Evolutionary conservation across 2,113 vertebrate species (phyloP).

Genomic region (Rhizomys pruinosus): DNA sequence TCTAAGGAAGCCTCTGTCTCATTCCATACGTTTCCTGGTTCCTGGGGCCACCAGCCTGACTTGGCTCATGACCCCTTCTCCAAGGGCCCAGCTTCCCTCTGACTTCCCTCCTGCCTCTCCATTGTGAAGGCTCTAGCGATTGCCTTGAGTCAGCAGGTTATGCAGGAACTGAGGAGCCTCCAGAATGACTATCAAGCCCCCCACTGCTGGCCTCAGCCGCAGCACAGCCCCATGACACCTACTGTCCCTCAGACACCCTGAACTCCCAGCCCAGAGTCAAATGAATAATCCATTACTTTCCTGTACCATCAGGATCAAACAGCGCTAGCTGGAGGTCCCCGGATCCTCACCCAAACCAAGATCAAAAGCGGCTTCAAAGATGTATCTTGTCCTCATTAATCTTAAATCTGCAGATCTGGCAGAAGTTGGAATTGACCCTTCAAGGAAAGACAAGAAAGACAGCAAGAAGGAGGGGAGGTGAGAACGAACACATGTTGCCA

Average conservation of each 20-base stretch:
- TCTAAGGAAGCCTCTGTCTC: background rate
- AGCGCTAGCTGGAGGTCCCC: background rate
- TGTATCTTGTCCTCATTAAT: background rate
- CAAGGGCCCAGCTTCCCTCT: rapidly evolving
- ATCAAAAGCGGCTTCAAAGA: background rate
- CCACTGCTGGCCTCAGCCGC: background rate
- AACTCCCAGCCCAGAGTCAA: too few relatives aligned
- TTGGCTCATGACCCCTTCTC: background rate
- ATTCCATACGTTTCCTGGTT: background rate
- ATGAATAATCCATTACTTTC: background rate
- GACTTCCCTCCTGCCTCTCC: background rate
- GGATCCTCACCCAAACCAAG: background rate
- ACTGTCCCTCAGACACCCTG: background rate
- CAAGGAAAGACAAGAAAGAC: background rate
- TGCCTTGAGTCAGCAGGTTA: background rate
- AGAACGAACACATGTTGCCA: too few relatives aligned
- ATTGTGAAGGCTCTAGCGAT: background rate
- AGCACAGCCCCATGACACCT: background rate
- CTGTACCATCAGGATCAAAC: background rate
- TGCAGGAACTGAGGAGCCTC: too few relatives aligned
- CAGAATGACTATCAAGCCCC: background rate
- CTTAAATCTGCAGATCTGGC: background rate
- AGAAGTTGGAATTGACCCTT: background rate
- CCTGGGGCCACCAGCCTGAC: rapidly evolving
- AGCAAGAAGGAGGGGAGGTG: background rate